Evolutionary conservation across 2,113 vertebrate species (phyloP).

Genomic region (Harpagus bidentatus): DNA sequence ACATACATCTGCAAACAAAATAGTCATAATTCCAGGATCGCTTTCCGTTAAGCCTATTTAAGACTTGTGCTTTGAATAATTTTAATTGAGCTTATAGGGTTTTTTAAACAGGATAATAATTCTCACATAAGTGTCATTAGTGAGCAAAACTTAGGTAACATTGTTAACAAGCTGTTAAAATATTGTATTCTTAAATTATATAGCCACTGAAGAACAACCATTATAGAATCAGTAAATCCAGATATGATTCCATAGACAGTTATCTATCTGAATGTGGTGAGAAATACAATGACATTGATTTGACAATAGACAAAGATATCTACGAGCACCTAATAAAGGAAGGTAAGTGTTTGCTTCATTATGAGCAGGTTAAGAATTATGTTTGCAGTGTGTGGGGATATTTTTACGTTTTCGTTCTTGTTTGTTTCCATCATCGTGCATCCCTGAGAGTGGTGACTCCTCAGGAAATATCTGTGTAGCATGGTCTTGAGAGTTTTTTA

Average conservation of each 20-base stretch:
- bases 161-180: conserved; percentile 65
- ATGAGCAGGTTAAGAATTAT: conserved; percentile 14
- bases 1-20: not conserved
- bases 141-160: conserved; percentile 41
- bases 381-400: conserved; percentile 34
- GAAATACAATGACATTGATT: conserved; percentile 96
- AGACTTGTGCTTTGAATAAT: not conserved
- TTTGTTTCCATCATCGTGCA: not conserved
- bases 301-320: conserved; percentile 93
- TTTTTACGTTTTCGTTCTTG: not conserved
- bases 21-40: not conserved
- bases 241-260: conserved; percentile 98
- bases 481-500: not conserved
- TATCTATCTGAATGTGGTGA: conserved; percentile 94
- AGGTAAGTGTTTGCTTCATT: conserved; percentile 75
- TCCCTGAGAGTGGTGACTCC: not conserved
- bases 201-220: conserved; percentile 94
- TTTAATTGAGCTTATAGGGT: not conserved
- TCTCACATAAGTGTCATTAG: conserved; percentile 49
- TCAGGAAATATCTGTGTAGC: not conserved
- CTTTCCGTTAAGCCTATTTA: not conserved
- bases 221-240: conserved; percentile 95
- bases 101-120: conserved; percentile 35
- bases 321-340: conserved; percentile 87
- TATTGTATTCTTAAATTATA: conserved; percentile 66